Conservation (phyloP, 2,797 vertebrate genomes). For the Vespertilio murinus region DNA sequence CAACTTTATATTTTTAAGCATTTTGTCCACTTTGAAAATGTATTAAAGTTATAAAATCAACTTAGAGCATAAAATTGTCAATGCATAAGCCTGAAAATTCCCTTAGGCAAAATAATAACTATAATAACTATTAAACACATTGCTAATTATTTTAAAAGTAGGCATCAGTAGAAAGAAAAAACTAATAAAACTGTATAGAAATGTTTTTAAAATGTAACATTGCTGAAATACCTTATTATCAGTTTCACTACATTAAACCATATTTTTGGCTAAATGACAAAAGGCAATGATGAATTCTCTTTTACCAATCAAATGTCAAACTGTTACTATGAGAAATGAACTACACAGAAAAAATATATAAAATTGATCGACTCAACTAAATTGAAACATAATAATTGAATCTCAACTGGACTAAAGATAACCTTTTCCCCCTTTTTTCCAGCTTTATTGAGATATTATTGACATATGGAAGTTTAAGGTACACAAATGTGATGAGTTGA, state of each 20-base stretch:
- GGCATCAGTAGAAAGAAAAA: neutral
- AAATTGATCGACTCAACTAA: conserved; percentile 4
- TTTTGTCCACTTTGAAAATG: neutral
- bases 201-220: conserved; percentile 13
- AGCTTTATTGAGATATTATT: neutral
- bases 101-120: neutral
- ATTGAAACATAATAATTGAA: neutral
- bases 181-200: neutral
- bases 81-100: neutral
- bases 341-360: neutral
- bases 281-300: neutral
- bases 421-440: neutral
- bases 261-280: neutral
- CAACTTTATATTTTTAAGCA: neutral
- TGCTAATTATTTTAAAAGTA: neutral
- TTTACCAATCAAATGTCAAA: neutral
- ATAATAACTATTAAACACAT: neutral
- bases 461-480: neutral
- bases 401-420: neutral
- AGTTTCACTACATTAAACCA: neutral
- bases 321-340: neutral
- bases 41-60: neutral
- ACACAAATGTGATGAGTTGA: neutral
- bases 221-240: neutral
- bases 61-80: neutral